Base-by-base conservation (phyloP, 1,140 invertebrate species). In the Pseudomyrmex concolor region DNA sequence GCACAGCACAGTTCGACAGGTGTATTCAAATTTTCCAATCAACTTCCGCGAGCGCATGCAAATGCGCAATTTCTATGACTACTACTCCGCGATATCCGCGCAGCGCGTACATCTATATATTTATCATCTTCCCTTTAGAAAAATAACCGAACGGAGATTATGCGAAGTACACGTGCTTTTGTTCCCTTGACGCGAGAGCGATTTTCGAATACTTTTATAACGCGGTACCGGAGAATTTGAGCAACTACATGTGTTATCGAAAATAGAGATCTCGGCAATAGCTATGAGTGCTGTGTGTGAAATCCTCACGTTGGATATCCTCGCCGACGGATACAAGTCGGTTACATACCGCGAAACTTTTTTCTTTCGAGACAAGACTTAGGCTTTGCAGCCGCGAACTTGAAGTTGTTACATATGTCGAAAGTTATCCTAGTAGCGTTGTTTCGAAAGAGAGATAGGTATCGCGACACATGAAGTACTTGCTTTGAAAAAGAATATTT, bases 381-480 rank as follows among this genome's bases (percentile, higher is more conserved):
- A 70, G 63, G 64, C 70, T 85, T 63, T 59, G 19, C 63, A 55
- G 22, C 50, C 78, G 34, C 13, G 22, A 85, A 86, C 15, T 86
- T 66, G 15, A 86, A 76, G 54, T 81, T 66, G 55, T 78, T 77
- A 72, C n/a, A n/a, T 67, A 50, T 55, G 48, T 19, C 22, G 54
- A 70, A 87, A 87, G 71, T 86, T 86, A 63, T 71, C 59, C 45
- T 50, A 59, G 50, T 34, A 57, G 45, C 67, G 55, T 83, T 59
- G 59, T 22, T 45, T 64, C 70, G 62, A 86, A 76, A n/a, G 62
- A 19, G 78, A 83, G 86, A 86, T 66, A 83, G 86, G 82, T 66
- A 67, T 82, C 77, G 57, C 34, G 68, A 63, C 34, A 66, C 54
- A 19, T 22, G 48, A 63, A 17, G n/a, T 10, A 50, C 45, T 73